Evolutionary conservation across 2,797 vertebrate species (phyloP).

Genomic region (Tragelaphus eurycerus): DNA sequence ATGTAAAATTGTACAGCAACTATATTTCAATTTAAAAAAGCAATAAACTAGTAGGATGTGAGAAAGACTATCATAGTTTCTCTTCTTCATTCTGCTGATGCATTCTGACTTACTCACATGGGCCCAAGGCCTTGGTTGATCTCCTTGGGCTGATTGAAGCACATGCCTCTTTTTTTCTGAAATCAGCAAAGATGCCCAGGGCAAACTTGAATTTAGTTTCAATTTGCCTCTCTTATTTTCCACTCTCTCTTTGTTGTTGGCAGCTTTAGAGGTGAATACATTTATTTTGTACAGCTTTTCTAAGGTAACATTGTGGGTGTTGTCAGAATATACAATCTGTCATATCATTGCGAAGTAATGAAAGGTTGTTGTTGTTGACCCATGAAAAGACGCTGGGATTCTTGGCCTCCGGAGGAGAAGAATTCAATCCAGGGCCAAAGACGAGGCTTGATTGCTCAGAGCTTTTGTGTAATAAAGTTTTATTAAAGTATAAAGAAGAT

Average conservation of each 20-base stretch:
- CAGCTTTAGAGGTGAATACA: background rate
- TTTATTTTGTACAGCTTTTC: background rate
- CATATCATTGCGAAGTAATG: fast-evolving
- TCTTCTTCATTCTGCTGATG: background rate
- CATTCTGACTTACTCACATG: fast-evolving
- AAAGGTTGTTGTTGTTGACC: too few relatives aligned
- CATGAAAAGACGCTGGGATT: too few relatives aligned
- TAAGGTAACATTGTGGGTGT: fast-evolving
- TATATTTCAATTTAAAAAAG: background rate
- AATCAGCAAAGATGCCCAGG: background rate
- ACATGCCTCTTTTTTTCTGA: background rate
- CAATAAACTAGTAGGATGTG: background rate
- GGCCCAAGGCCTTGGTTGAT: too few relatives aligned
- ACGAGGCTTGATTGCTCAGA: too few relatives aligned
- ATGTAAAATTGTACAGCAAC: background rate
- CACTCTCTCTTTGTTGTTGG: background rate
- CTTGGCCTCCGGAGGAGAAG: too few relatives aligned
- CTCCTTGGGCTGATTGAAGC: background rate
- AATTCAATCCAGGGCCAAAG: too few relatives aligned
- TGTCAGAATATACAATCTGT: background rate
- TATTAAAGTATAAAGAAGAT: too few relatives aligned
- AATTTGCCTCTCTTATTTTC: background rate
- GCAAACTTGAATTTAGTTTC: background rate
- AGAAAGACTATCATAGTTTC: background rate
- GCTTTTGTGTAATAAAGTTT: too few relatives aligned